Evolutionary conservation across 2,113 vertebrate species (phyloP), one percentile per base, ranked within the genome.

Genomic region (Gymnogyps californianus): DNA sequence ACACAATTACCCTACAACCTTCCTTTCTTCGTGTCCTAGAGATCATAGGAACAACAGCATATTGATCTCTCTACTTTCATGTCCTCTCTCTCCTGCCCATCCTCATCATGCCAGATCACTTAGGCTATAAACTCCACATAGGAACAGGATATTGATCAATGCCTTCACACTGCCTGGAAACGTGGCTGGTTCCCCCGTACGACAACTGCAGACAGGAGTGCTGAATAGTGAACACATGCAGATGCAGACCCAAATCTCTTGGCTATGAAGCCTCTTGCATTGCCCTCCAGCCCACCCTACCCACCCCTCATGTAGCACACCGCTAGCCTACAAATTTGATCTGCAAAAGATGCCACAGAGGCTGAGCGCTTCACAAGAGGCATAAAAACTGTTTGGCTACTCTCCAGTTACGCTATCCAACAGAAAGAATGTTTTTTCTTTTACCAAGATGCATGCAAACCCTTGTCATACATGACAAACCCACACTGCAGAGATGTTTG

Each of bases 161-260:
- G n/a, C 42, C 66, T 70, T 76, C 58, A 46, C 11, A 5, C 16
- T 6, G 40, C 32, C 32, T 69, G 42, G 70, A 81, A 83, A n/a
- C 0, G 2, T 0, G 1, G 14, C 21, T 17, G 9, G 31, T n/a
- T 81, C 16, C 4, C 40, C n/a, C 1, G 3, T 4, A 32, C 0
- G 4, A 44, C 46, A 46, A 31, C 44, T 24, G 44, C 13, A 28
- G 22, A 38, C 24, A 34, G 19, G 36, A 57, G 46, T 1, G 51
- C 19, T 3, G 4, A 54, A 57, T 0, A 78, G 38, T 1, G 7
- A 54, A 58, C 1, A 0, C 0, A 0, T 11, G 18, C 13, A 34
- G 36, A 42, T 44, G 9, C 47, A 71, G 20, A 54, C 10, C 21
- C 52, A 54, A 29, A 22, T 1, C 34, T 51, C 75, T 40, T 16